Evolutionary conservation across 2,888 invertebrate genomes (phyloP).

Genomic region (Drosophila leonis): DNA sequence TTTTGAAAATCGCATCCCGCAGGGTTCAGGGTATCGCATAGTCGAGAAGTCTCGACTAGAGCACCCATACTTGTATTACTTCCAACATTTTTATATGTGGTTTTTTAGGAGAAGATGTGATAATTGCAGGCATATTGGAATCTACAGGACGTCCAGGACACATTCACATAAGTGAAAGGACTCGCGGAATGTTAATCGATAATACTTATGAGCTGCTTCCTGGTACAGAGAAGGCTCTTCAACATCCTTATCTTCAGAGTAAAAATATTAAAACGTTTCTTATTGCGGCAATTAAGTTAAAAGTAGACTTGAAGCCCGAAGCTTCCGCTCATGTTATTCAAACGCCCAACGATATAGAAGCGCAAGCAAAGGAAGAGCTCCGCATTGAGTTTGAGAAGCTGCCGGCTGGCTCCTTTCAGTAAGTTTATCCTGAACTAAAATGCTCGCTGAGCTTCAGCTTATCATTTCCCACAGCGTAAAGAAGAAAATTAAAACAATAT

Average conservation of each 20-base stretch:
- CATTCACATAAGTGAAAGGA: conserved; percentile 94
- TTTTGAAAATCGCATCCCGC: too few species aligned
- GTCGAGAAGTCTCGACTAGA: too few species aligned
- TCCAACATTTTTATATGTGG: neutral
- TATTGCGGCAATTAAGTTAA: conserved; percentile 85
- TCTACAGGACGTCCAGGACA: conserved; percentile 95
- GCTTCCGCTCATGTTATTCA: neutral
- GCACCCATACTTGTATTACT: too few species aligned
- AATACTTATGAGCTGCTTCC: conserved; percentile 88
- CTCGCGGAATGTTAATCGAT: conserved; percentile 89
- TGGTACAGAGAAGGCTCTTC: conserved; percentile 83
- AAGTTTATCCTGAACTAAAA: conserved; percentile 72
- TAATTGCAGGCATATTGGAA: conserved; percentile 97
- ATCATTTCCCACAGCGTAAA: neutral
- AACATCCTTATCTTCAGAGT: conserved; percentile 89
- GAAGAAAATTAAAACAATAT: neutral
- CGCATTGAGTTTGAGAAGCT: conserved; percentile 91
- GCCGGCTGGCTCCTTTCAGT: conserved; percentile 92
- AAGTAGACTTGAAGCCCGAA: too few species aligned
- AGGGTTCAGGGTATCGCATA: too few species aligned
- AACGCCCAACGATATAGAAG: neutral
- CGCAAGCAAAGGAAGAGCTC: conserved; percentile 88
- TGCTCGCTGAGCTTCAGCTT: neutral
- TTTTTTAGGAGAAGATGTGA: conserved; percentile 89
- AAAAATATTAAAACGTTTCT: conserved; percentile 92